Evolutionary conservation across 2,888 invertebrate genomes (phyloP), one percentile per base, ranked within the genome.

Genomic region (Orthosia gothica): DNA sequence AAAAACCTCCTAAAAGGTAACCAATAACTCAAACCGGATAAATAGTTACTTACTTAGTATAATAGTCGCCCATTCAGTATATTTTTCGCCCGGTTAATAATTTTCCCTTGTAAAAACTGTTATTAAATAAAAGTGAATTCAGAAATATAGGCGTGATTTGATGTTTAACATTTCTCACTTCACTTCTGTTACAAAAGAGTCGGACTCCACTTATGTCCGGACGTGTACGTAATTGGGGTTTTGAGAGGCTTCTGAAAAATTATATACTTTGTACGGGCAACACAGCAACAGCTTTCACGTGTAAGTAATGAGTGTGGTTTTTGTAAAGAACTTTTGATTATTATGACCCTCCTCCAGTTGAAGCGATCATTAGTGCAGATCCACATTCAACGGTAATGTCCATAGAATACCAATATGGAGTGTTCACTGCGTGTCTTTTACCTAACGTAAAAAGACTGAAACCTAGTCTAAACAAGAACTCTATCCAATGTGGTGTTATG

Each of bases 191-290:
- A 49, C 49, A 40, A 59, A 79, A 79, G 26, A 40, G 23, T 79
- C 47, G n/a, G 49, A n/a, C 7, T 79, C 23, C 23, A 75, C 47
- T 71, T 79, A 58, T 16, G 13, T 15, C 23, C 23, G 47, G 32
- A 59, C n/a, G 23, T 40, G 47, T 71, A 16, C 47, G 59, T 75
- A 71, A 75, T 71, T 75, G 59, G 71, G 79, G 59, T 54, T 59
- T 59, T 20, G 58, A 79, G 32, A 47, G 50, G 55, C n/a, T 12
- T 16, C 32, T 62, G 32, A 57, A 26, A 26, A 50, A 23, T 59
- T 12, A 23, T 4, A 71, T 52, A 70, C n/a, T 58, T 40, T 40
- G 47, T 20, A 40, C 23, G 52, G 32, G 59, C 58, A 70, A 40
- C 40, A 40, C 40, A 40, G 40, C 40, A 40, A 69, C 45, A 47